Percentiles rank a stretch among this genome's conserved stretches.
These are phyloP conservation scores for Bombus pascuorum DNA, from an alignment of 1,140 invertebrate genomes.

Conservation along the genomic window DNA sequence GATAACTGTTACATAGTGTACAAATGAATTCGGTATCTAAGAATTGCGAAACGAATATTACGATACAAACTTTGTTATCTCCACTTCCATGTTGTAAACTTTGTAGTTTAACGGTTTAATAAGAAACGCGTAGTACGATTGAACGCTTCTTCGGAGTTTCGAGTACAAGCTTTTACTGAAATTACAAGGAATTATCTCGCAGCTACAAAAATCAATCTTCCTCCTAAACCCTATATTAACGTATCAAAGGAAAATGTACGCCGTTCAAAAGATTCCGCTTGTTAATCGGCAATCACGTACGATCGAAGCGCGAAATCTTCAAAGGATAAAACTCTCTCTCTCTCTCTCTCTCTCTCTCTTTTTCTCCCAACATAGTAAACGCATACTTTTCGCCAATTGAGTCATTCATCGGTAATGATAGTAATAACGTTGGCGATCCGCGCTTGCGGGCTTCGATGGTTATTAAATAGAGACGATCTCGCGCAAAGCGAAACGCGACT, in stretches of 20 bases:
- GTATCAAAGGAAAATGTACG: neutral
- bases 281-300: neutral
- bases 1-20: no score
- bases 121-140: neutral
- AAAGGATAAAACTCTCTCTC: neutral
- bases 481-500: conserved; percentile 9
- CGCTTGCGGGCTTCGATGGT: conserved; percentile 7
- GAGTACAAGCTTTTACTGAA: neutral
- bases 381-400: conserved; percentile 38
- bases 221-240: neutral
- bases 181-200: neutral
- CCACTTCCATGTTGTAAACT: neutral
- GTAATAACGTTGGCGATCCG: conserved; percentile 27
- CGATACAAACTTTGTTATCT: neutral
- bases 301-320: conserved; percentile 7
- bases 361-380: conserved; percentile 13
- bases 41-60: neutral
- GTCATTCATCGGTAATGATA: conserved; percentile 45
- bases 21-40: neutral
- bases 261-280: neutral
- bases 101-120: neutral
- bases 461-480: conserved; percentile 29
- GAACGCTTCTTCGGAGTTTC: neutral
- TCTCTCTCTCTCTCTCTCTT: neutral
- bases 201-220: neutral